Percentiles rank a stretch among this genome's conserved stretches.
These are phyloP conservation scores for Leptocoma aspasia DNA, from an alignment of 2,113 vertebrate genomes.

Conservation along the genomic window DNA sequence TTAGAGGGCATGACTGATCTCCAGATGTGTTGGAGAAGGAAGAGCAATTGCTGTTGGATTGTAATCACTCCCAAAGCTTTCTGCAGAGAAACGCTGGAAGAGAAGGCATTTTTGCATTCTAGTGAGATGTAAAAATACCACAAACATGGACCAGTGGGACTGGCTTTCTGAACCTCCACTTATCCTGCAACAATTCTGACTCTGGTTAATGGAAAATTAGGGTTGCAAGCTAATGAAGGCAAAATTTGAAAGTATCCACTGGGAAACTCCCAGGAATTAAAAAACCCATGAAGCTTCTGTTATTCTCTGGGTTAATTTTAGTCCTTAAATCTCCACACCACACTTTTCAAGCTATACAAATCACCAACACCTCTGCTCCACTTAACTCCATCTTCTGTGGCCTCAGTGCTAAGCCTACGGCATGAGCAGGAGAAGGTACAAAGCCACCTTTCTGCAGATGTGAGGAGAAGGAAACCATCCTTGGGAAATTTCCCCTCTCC, in stretches of 20 bases:
- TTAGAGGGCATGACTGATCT: neutral
- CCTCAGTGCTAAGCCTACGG: rapidly evolving
- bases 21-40: neutral
- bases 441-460: neutral
- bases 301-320: neutral
- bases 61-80: neutral
- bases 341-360: neutral
- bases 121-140: neutral
- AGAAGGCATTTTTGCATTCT: neutral
- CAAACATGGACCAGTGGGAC: neutral
- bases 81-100: neutral
- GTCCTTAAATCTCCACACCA: neutral
- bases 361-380: neutral
- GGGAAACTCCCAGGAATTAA: neutral
- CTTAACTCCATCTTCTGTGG: neutral
- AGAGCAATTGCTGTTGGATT: neutral
- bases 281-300: neutral
- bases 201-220: neutral
- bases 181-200: neutral
- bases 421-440: neutral
- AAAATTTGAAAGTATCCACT: neutral
- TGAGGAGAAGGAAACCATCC: neutral
- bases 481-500: neutral
- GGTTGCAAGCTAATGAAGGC: neutral
- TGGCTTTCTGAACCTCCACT: neutral